Conservation (phyloP, 2,113 vertebrate species). For the Parotia lawesii region DNA sequence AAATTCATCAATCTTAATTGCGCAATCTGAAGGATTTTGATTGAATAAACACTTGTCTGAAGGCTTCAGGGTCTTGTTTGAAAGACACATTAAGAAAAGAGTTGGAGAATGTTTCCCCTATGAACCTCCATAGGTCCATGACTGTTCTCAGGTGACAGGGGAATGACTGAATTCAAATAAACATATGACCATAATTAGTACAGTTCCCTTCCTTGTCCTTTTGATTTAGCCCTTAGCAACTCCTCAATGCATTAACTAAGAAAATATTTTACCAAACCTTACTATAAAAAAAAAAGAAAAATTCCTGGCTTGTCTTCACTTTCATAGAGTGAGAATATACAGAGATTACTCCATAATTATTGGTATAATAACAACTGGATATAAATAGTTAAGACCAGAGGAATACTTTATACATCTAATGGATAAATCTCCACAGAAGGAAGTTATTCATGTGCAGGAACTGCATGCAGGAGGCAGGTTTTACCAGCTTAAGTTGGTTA, state of each 20-base stretch:
- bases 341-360: slow-evolving; percentile 35
- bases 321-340: not conserved
- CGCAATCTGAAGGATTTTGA: slow-evolving; percentile 37
- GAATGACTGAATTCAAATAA: not conserved
- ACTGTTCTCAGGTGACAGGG: not conserved
- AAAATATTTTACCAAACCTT: not conserved
- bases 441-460: not conserved
- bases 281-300: not conserved
- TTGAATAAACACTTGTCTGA: slow-evolving; percentile 47
- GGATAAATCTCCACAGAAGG: not conserved
- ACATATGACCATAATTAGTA: not conserved
- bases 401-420: slow-evolving; percentile 29
- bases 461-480: not conserved
- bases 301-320: not conserved
- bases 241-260: not conserved
- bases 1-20: slow-evolving; percentile 66
- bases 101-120: not conserved
- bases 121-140: not conserved
- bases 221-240: not conserved
- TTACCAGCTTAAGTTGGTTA: not conserved
- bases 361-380: slow-evolving; percentile 48
- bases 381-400: slow-evolving; percentile 52
- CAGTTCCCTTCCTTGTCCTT: not conserved
- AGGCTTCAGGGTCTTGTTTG: slow-evolving; percentile 39
- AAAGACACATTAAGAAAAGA: slow-evolving; percentile 49